Evolutionary conservation across 2,113 vertebrate genomes (phyloP).

Genomic region (Spermophilus dauricus): DNA sequence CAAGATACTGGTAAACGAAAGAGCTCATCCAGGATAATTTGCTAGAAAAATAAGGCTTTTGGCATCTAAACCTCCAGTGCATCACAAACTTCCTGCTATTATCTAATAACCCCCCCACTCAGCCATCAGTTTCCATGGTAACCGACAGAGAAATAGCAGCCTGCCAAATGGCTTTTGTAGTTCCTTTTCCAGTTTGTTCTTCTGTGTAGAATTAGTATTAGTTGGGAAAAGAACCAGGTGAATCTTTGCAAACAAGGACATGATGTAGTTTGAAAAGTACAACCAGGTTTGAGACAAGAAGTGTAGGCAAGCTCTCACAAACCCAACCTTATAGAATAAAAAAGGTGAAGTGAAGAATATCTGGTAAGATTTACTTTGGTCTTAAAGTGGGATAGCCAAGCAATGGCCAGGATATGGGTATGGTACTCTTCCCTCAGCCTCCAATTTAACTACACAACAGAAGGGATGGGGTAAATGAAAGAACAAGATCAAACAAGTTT

Average conservation of each 20-base stretch:
- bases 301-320: not conserved
- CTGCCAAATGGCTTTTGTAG: constrained; percentile 80
- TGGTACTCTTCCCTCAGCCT: not conserved
- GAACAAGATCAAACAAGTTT: not conserved
- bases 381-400: not conserved
- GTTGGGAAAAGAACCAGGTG: constrained; percentile 58
- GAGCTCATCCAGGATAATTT: constrained; percentile 36
- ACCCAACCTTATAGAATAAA: not conserved
- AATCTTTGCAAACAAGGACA: constrained; percentile 61
- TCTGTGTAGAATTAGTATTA: constrained; percentile 79
- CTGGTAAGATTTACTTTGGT: not conserved
- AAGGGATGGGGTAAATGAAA: not conserved
- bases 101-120: constrained; percentile 71
- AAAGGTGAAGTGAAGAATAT: not conserved
- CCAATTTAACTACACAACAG: not conserved
- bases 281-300: not conserved
- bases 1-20: constrained; percentile 54
- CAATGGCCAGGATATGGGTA: not conserved
- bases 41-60: constrained; percentile 77
- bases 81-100: constrained; percentile 79
- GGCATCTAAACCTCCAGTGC: constrained; percentile 71
- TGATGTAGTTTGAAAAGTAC: not conserved
- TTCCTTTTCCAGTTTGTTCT: constrained; percentile 68
- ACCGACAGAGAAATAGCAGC: constrained; percentile 78
- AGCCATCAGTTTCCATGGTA: constrained; percentile 82